A percentile compares a stretch with the other conserved stretches of the same genome.
Conservation (phyloP, 2,888 invertebrate genomes). For the Bombylius major region DNA sequence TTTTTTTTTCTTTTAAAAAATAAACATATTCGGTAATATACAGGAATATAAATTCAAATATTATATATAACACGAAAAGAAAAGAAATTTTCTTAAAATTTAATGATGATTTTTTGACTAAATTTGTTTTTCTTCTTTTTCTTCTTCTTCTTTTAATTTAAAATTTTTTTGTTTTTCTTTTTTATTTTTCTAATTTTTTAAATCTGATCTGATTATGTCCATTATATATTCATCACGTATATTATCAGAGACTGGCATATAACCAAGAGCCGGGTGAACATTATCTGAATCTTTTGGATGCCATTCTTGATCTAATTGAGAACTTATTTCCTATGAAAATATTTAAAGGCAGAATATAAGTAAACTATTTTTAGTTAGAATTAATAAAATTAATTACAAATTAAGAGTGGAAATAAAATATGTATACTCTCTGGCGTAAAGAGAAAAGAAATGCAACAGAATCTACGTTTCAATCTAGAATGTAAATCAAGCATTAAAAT, state of each 20-base stretch:
- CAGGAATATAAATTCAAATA: too few relatives aligned
- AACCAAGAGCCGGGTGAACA: slow-evolving; percentile 28
- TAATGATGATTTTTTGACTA: too few relatives aligned
- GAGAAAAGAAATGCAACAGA: neutral
- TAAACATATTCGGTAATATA: too few relatives aligned
- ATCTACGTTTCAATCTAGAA: neutral
- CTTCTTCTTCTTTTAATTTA: too few relatives aligned
- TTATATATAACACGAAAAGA: too few relatives aligned
- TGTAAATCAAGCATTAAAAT: too few relatives aligned
- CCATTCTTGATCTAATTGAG: slow-evolving; percentile 32
- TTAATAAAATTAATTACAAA: neutral
- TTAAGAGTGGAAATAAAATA: neutral
- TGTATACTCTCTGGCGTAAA: neutral
- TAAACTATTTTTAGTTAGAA: neutral
- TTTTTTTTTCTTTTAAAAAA: too few relatives aligned
- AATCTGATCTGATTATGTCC: slow-evolving; percentile 31
- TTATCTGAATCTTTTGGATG: slow-evolving; percentile 25
- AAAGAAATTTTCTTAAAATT: too few relatives aligned
- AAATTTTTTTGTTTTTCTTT: too few relatives aligned
- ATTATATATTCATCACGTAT: slow-evolving; percentile 33
- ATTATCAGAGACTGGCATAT: slow-evolving; percentile 28
- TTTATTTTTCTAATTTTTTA: slow-evolving; percentile 12
- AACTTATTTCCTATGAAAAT: slow-evolving; percentile 28
- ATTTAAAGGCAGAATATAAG: too few relatives aligned
- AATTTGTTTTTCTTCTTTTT: too few relatives aligned